Conservation (phyloP, 1,140 invertebrate genomes). For the Cherax quadricarinatus region DNA sequence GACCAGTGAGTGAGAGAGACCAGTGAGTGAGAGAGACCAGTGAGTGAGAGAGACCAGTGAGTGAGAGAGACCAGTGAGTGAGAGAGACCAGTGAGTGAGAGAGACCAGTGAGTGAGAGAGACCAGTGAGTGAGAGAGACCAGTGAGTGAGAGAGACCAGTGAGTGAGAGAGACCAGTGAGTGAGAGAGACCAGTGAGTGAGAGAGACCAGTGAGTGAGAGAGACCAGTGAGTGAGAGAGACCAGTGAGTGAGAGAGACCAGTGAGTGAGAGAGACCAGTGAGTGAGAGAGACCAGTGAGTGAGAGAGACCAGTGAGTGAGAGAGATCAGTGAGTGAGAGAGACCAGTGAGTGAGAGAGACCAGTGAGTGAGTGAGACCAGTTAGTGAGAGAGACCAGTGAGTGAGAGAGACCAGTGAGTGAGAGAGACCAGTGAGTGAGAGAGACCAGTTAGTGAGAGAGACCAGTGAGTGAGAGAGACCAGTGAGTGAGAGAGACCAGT, state of each 20-base stretch:
- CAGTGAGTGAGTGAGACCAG: conserved; percentile 34
- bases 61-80: not conserved
- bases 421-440: not conserved
- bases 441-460: too few species aligned
- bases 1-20: not conserved
- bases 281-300: too few species aligned
- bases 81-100: too few species aligned
- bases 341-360: too few species aligned
- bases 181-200: too few species aligned
- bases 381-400: not conserved
- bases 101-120: not conserved
- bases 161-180: not conserved
- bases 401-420: too few species aligned
- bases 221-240: too few species aligned
- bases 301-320: not conserved
- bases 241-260: not conserved
- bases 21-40: not conserved
- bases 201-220: not conserved
- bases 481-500: too few species aligned
- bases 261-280: not conserved
- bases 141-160: too few species aligned
- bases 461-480: not conserved
- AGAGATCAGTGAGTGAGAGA: too few species aligned
- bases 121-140: not conserved
- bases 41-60: too few species aligned